Evolutionary conservation across 2,888 invertebrate genomes (phyloP), one percentile per base, ranked within the genome.

Genomic region (Melanophora roralis): DNA sequence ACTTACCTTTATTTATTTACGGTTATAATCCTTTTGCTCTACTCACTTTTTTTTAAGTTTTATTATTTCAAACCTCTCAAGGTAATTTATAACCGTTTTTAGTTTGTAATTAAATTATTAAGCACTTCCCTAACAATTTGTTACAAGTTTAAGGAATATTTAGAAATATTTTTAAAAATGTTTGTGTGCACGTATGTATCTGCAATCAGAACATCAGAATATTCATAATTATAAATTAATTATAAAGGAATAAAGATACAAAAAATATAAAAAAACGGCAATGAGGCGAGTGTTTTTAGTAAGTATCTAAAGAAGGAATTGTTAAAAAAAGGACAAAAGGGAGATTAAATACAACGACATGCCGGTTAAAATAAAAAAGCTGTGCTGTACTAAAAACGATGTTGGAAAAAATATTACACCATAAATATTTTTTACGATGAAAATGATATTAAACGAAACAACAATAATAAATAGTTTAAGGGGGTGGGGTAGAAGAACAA

Each of bases 1-100:
- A 45, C 45, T 19, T 64, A 64, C 62, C 21, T 49, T 45, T 23
- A 32, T 64, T 14, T 47, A 36, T 2, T 36, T 21, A 34, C 23
- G 23, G 6, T 36, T 21, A n/a, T 47, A 62, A 64, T 64, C 62
- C 62, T 36, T 47, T 62, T 8, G 14, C 14, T 14, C n/a, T 14
- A 14, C 14, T 40, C n/a, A 40, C 7, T 40, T 40, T 40, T 6
- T 40, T 43, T 3, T 36, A 21, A 14, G 34, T 14, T 36, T 1
- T 19, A 0, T 40, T 2, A n/a, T n/a, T n/a, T n/a, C n/a, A n/a
- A n/a, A n/a, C n/a, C n/a, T n/a, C n/a, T n/a, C n/a, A n/a, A n/a
- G n/a, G n/a, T n/a, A n/a, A n/a, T n/a, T n/a, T n/a, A n/a, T n/a
- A n/a, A n/a, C n/a, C n/a, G n/a, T n/a, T n/a, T n/a, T n/a, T n/a